phyloP scores from a whole-genome alignment of 2,888 invertebrate species.

The Nephrotoma appendiculata region DNA sequence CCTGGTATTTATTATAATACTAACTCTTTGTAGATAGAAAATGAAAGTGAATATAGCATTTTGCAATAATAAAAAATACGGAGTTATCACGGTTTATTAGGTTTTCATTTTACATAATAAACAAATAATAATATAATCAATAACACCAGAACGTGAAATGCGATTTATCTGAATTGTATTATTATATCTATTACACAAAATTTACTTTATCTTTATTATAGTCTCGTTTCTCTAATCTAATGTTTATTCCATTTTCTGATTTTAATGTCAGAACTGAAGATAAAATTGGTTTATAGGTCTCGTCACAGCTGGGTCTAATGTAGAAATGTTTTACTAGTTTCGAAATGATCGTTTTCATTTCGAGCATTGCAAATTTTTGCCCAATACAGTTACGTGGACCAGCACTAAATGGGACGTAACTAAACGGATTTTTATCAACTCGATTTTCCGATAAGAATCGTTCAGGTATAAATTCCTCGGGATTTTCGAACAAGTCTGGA shows the following conservation, averaged over 20 bases:
- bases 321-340: conserved; percentile 37
- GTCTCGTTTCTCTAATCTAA: conserved; percentile 22
- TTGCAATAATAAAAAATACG: too few species aligned
- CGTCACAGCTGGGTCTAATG: conserved; percentile 24
- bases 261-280: conserved; percentile 34
- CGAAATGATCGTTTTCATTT: conserved; percentile 38
- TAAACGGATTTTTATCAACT: conserved; percentile 32
- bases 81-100: too few species aligned
- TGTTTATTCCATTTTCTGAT: conserved; percentile 33
- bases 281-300: conserved; percentile 30
- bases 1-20: too few species aligned
- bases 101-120: too few species aligned
- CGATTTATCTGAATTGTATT: too few species aligned
- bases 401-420: conserved; percentile 46
- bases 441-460: conserved; percentile 33
- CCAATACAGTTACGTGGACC: conserved; percentile 48
- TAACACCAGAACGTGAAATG: too few species aligned
- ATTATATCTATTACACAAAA: too few species aligned
- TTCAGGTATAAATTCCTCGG: conserved; percentile 33
- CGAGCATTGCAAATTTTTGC: conserved; percentile 37
- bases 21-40: too few species aligned
- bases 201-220: background rate
- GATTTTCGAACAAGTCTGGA: conserved; percentile 22
- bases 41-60: too few species aligned
- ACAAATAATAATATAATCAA: too few species aligned